phyloP scores from a whole-genome alignment of 2,797 vertebrate species.

The Sphenodon punctatus region DNA sequence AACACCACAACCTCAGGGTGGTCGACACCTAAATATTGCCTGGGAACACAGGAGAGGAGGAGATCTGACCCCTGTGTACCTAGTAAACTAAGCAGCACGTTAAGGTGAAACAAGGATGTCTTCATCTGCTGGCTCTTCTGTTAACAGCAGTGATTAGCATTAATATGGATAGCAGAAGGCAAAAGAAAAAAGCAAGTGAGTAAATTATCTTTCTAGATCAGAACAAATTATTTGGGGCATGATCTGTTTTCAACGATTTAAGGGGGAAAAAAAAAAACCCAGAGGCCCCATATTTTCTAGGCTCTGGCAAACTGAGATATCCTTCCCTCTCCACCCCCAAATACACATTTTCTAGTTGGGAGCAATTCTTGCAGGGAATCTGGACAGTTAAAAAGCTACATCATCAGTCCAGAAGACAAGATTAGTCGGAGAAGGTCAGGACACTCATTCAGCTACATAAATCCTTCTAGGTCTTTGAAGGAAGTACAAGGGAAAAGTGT shows the following conservation, averaged over 20 bases:
- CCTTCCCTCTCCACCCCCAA: too few species aligned
- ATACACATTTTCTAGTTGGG: neutral
- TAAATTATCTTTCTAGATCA: accelerated
- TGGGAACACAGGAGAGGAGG: too few species aligned
- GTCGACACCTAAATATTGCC: too few species aligned
- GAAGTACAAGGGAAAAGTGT: neutral
- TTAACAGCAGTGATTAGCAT: neutral
- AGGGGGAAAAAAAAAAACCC: too few species aligned
- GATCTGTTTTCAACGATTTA: too few species aligned
- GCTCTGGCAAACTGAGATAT: neutral
- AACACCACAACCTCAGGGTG: too few species aligned
- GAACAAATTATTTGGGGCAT: neutral
- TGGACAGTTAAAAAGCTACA: accelerated
- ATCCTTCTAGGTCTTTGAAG: neutral
- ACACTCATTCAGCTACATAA: neutral
- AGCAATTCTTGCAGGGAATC: neutral
- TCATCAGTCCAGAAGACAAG: neutral
- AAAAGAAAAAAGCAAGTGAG: neutral
- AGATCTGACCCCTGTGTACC: too few species aligned
- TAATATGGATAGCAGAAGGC: neutral
- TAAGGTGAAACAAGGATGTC: too few species aligned
- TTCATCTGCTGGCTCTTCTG: neutral
- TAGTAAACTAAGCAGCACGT: too few species aligned
- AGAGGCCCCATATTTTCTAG: neutral
- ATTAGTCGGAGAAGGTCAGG: neutral